Evolutionary conservation across 2,888 invertebrate species (phyloP).

Genomic region (Cosmia pyralina): DNA sequence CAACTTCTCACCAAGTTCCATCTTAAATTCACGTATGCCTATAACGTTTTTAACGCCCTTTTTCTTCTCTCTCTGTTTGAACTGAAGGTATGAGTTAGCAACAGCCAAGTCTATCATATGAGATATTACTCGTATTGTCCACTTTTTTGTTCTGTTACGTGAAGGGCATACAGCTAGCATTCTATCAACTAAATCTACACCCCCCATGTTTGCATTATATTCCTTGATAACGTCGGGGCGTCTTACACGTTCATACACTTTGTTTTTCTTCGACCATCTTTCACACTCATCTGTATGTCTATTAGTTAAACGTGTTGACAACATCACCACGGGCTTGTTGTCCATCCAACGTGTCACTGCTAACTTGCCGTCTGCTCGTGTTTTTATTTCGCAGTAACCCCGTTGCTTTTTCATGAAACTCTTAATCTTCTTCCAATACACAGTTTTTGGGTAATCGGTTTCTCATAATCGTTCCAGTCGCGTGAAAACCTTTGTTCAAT

Average conservation of each 20-base stretch:
- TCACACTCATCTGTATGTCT: background rate
- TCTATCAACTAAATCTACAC: constrained; percentile 1
- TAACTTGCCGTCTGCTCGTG: background rate
- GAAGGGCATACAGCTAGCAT: constrained; percentile 53
- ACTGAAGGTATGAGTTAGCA: constrained; percentile 41
- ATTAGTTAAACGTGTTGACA: background rate
- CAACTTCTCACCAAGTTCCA: constrained; percentile 11
- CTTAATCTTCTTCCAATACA: background rate
- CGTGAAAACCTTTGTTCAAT: constrained; percentile 15
- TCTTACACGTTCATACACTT: too few relatives aligned
- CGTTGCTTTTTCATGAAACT: constrained; percentile 1
- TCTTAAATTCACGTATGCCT: constrained; percentile 24
- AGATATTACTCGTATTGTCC: constrained; percentile 36
- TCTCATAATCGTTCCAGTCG: constrained; percentile 30
- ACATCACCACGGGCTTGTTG: background rate
- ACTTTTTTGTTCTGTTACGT: constrained; percentile 22
- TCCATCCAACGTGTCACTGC: background rate
- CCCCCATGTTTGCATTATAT: background rate
- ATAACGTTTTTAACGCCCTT: constrained; percentile 16
- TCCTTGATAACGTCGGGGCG: background rate
- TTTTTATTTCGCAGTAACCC: background rate
- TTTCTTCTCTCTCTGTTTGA: constrained; percentile 23
- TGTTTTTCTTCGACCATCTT: constrained; percentile 11
- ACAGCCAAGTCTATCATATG: constrained; percentile 55
- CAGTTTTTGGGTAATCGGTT: background rate